A percentile compares a stretch with the other conserved stretches of the same genome.
These are phyloP conservation scores for Eurypyga helias DNA, from an alignment of 2,113 vertebrate genomes.

Conservation along the genomic window DNA sequence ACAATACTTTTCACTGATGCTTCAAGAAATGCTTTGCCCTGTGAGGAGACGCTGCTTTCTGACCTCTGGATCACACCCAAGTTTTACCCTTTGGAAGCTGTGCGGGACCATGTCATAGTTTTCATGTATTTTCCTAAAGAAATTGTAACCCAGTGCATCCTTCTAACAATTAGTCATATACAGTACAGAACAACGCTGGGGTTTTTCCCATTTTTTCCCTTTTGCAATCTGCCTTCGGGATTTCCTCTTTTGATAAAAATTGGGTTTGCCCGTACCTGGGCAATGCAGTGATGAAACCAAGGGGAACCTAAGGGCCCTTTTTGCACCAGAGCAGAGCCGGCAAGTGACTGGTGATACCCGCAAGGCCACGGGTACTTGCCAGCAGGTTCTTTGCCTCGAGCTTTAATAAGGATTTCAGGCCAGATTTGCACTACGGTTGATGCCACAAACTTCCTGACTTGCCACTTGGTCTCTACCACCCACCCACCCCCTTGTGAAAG, in stretches of 20 bases:
- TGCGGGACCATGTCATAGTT: neutral
- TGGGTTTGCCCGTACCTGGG: neutral
- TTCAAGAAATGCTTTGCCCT: neutral
- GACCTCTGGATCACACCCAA: neutral
- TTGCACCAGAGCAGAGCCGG: neutral
- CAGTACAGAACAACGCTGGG: neutral
- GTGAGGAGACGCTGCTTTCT: neutral
- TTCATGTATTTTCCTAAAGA: neutral
- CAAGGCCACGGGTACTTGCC: neutral
- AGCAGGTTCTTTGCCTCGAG: neutral
- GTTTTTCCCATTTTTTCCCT: neutral
- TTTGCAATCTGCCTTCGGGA: neutral
- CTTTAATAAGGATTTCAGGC: neutral
- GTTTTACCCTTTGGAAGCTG: neutral
- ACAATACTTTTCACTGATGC: neutral
- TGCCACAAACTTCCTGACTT: neutral
- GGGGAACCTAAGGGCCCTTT: neutral
- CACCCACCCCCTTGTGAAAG: neutral
- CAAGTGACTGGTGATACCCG: neutral
- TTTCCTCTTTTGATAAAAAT: neutral
- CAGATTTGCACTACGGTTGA: neutral
- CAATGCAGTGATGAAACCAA: neutral
- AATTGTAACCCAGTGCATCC: neutral
- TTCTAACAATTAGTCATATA: neutral
- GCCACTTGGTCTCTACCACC: neutral